These are phyloP conservation scores for Pyrocoelia pectoralis DNA, from an alignment of 2,888 invertebrate genomes.

Conservation along the genomic window DNA sequence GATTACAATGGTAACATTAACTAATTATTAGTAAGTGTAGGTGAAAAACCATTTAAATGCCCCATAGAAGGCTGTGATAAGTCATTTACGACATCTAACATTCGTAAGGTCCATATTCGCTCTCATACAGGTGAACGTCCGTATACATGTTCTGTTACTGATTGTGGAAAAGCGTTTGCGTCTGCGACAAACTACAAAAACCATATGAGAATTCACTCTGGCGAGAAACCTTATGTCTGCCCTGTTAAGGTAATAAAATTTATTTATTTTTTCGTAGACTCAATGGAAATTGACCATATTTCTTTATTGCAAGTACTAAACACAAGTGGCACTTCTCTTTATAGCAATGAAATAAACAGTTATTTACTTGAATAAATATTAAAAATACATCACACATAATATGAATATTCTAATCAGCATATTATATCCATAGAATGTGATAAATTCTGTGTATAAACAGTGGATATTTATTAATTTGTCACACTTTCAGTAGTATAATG, in stretches of 20 bases:
- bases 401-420: too few species aligned
- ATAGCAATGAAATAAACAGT: too few species aligned
- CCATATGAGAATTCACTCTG: constrained; percentile 73
- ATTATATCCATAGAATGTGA: too few species aligned
- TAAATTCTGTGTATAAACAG: too few species aligned
- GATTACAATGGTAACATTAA: not conserved
- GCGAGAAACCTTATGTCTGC: constrained; percentile 73
- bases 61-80: constrained; percentile 67
- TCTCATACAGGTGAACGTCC: constrained; percentile 75
- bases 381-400: too few species aligned
- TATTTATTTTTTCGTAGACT: too few species aligned
- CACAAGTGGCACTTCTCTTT: too few species aligned
- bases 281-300: too few species aligned
- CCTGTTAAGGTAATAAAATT: constrained; percentile 61
- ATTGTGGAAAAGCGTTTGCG: constrained; percentile 71
- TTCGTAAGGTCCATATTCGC: constrained; percentile 71
- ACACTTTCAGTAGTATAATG: too few species aligned
- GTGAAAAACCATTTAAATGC: constrained; percentile 64
- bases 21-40: constrained; percentile 40
- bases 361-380: too few species aligned
- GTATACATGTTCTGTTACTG: constrained; percentile 66
- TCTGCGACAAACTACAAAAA: constrained; percentile 75
- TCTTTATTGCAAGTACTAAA: too few species aligned
- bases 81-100: constrained; percentile 74
- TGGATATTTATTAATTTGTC: too few species aligned